Evolutionary conservation across 2,888 invertebrate species (phyloP).

Genomic region (Odontothrips loti): DNA sequence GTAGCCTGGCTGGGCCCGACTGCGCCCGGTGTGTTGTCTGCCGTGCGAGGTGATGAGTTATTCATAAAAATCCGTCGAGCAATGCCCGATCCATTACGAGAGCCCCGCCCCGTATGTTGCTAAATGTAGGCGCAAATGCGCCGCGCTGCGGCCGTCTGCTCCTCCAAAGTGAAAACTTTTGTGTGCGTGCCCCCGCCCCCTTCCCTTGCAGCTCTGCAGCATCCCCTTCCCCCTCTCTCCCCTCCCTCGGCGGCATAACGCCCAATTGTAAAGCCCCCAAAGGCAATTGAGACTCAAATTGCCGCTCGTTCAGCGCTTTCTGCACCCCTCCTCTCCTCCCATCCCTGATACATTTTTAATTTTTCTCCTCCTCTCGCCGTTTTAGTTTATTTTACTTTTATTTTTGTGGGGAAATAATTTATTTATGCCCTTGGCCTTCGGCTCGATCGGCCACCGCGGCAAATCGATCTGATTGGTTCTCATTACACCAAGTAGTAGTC

Average conservation of each 20-base stretch:
- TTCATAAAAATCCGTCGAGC: constrained; percentile 23
- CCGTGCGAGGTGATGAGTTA: not conserved
- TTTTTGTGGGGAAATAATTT: not conserved
- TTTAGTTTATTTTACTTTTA: not conserved
- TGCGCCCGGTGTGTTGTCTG: no score
- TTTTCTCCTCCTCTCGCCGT: not conserved
- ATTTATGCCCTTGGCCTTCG: no score
- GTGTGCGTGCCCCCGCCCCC: not conserved
- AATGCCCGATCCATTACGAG: constrained; percentile 8
- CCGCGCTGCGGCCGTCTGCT: not conserved
- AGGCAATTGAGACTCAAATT: constrained; percentile 23
- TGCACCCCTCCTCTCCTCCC: not conserved
- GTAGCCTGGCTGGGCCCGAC: no score
- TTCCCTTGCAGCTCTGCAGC: not conserved
- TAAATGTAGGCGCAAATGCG: not conserved
- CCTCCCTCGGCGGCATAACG: not conserved
- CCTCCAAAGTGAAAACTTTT: constrained; percentile 24
- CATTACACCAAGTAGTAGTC: not conserved
- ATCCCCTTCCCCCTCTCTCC: not conserved
- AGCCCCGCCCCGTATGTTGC: not conserved
- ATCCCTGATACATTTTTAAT: not conserved
- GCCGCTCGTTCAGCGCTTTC: not conserved
- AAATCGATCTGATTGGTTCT: not conserved
- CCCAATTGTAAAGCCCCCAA: constrained; percentile 13
- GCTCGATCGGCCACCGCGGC: not conserved